phyloP scores from a whole-genome alignment of 2,888 invertebrate species.

The Aphidoletes aphidimyza region DNA sequence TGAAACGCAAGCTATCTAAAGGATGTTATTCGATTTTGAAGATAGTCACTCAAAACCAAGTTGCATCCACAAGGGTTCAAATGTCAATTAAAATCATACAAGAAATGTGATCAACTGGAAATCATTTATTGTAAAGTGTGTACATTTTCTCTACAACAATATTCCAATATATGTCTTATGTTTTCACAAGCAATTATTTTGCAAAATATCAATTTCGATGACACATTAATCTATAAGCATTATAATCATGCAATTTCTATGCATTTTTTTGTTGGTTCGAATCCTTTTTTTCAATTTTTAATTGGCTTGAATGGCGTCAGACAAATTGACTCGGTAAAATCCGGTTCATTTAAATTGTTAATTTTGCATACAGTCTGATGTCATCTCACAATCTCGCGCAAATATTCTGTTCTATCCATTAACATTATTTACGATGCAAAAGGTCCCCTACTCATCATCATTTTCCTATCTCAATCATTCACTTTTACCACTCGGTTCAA shows the following conservation, averaged over 20 bases:
- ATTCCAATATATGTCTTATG: neutral
- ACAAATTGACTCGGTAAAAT: neutral
- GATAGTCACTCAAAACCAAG: too few relatives aligned
- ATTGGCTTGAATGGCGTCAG: conserved; percentile 36
- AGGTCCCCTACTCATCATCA: neutral
- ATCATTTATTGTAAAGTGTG: neutral
- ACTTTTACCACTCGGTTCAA: neutral
- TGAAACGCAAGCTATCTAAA: too few relatives aligned
- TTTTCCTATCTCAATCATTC: too few relatives aligned
- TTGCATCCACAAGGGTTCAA: too few relatives aligned
- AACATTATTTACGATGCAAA: conserved; percentile 32
- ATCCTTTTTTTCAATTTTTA: neutral
- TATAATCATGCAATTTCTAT: conserved; percentile 30
- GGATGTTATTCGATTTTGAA: too few relatives aligned
- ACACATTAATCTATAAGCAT: conserved; percentile 6
- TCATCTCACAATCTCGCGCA: neutral
- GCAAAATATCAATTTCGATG: neutral
- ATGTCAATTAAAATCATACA: too few relatives aligned
- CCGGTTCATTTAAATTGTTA: neutral
- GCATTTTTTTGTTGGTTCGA: neutral
- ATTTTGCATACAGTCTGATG: conserved; percentile 15
- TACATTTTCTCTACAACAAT: neutral
- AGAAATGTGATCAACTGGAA: neutral
- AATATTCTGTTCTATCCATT: conserved; percentile 20
- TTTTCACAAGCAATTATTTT: neutral